These are phyloP conservation scores for Coturnix japonica DNA, from an alignment of 2,113 vertebrate genomes.

Conservation along the genomic window DNA sequence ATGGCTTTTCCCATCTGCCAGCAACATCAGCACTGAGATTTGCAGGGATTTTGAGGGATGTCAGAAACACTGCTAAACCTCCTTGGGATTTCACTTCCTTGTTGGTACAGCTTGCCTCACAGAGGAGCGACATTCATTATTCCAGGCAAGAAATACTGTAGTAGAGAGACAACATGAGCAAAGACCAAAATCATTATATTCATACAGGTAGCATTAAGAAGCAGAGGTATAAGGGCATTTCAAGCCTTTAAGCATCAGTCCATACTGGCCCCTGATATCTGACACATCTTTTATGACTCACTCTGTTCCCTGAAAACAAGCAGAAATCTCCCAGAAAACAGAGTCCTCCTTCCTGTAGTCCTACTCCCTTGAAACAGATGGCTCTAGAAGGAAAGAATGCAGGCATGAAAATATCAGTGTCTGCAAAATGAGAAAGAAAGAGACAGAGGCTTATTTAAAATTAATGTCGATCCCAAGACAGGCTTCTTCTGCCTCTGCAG, in stretches of 20 bases:
- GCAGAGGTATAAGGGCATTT: conserved; percentile 12
- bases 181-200: background rate
- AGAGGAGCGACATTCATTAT: conserved; percentile 11
- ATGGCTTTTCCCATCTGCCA: background rate
- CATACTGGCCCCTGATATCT: background rate
- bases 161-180: background rate
- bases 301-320: background rate
- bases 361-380: background rate
- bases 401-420: background rate
- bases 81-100: conserved; percentile 13
- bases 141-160: conserved; percentile 3
- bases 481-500: background rate
- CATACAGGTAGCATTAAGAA: conserved; percentile 19
- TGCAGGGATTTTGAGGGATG: background rate
- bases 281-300: background rate
- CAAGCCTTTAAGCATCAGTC: background rate
- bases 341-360: background rate
- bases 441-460: conserved; percentile 29
- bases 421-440: background rate
- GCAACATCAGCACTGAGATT: background rate
- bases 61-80: background rate
- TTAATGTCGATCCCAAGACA: background rate
- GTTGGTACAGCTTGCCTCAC: background rate
- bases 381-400: background rate
- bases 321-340: background rate